Percentiles rank a stretch among this genome's conserved stretches.
Evolutionary conservation across 1,140 invertebrate species (phyloP).

Genomic region (Zaprionus capensis): DNA sequence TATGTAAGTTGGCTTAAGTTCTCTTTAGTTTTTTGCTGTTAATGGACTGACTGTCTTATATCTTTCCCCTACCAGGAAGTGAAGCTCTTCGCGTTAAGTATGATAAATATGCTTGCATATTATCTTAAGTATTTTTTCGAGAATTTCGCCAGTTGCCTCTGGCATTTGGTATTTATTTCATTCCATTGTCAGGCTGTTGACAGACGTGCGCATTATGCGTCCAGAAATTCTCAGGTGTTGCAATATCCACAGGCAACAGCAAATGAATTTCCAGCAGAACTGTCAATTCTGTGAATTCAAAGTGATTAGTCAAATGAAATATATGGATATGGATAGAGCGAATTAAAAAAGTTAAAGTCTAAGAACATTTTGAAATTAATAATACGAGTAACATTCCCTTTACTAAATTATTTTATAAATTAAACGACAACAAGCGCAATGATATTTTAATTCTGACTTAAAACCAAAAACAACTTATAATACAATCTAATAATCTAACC

Average conservation of each 20-base stretch:
- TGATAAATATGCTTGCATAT: conserved; percentile 37
- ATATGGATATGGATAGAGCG: too few species aligned
- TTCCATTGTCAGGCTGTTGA: conserved; percentile 38
- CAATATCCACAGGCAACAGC: not conserved
- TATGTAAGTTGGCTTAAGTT: not conserved
- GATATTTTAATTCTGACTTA: too few species aligned
- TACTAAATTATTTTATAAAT: too few species aligned
- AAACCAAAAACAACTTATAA: not conserved
- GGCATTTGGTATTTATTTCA: not conserved
- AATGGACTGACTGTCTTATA: conserved; percentile 24
- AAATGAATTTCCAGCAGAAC: not conserved
- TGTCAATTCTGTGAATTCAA: not conserved
- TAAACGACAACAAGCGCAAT: too few species aligned
- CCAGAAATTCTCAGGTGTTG: conserved; percentile 4
- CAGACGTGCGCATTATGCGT: not conserved
- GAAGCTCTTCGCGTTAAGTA: conserved; percentile 38
- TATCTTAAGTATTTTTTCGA: conserved; percentile 11
- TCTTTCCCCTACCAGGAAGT: conserved; percentile 22
- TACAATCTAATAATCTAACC: not conserved
- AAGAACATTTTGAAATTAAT: not conserved
- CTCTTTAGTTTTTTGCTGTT: conserved; percentile 14
- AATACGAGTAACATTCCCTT: too few species aligned
- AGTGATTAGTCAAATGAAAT: conserved; percentile 1
- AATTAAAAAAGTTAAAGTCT: too few species aligned
- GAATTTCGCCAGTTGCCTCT: conserved; percentile 4